These are phyloP conservation scores for Sphaeridia pumilis DNA, from an alignment of 2,888 invertebrate species.

Conservation along the genomic window DNA sequence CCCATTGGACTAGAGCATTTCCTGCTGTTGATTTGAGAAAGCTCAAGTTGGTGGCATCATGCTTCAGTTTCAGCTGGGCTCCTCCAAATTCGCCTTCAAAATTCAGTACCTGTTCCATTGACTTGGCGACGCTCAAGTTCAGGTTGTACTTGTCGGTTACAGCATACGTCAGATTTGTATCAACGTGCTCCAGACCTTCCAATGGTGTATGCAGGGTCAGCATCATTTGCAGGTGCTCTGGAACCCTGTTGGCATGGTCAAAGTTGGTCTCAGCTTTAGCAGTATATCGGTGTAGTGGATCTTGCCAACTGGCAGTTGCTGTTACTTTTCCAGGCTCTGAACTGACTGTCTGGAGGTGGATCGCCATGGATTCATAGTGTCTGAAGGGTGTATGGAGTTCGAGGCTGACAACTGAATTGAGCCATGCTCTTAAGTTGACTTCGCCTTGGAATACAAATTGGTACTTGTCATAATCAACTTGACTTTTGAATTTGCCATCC, in stretches of 20 bases:
- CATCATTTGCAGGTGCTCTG: constrained; percentile 13
- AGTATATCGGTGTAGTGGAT: constrained; percentile 26
- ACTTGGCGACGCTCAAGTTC: background rate
- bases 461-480: background rate
- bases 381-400: constrained; percentile 25
- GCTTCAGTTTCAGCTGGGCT: background rate
- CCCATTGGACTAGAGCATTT: background rate
- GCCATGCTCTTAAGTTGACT: constrained; percentile 17
- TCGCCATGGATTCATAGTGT: constrained; percentile 18
- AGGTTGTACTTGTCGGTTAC: background rate
- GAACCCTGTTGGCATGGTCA: background rate
- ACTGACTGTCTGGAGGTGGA: constrained; percentile 15
- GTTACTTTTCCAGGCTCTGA: constrained; percentile 1
- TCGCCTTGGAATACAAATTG: background rate
- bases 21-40: too few species aligned
- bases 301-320: constrained; percentile 23
- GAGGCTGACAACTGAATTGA: constrained; percentile 19
- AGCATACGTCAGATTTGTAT: constrained; percentile 9
- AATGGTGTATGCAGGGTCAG: constrained; percentile 27
- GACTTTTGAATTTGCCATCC: constrained; percentile 1
- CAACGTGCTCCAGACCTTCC: constrained; percentile 23
- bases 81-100: background rate
- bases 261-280: constrained; percentile 17
- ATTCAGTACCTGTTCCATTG: background rate
- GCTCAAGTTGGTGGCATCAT: too few species aligned